Evolutionary conservation across 2,888 invertebrate species (phyloP), one percentile per base, ranked within the genome.

Genomic region (Melanchra persicariae): DNA sequence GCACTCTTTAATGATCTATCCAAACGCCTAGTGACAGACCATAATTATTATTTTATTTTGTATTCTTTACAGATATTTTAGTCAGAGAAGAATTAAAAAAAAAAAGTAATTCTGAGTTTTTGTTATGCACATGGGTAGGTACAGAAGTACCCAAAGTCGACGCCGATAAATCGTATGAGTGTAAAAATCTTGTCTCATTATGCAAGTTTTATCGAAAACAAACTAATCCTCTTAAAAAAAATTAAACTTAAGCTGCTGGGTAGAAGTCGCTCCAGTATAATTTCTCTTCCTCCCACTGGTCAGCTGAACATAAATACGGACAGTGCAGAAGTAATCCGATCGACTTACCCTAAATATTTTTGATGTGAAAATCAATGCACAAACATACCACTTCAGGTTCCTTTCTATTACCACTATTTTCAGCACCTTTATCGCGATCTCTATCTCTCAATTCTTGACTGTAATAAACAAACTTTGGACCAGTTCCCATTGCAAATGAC

Each of bases 311-410:
- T 6, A n/a, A n/a, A 51, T 34, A 22, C n/a, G 54, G 10, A n/a
- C n/a, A 54, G n/a, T 54, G 19, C 19, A 54, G 4, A n/a, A 55
- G 34, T 55, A 34, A 34, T 34, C 10, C n/a, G 12, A 12, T 34
- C 7, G 12, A 55, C 34, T 55, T n/a, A 7, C 34, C 34, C 17
- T n/a, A 55, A 6, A 6, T 19, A 2, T 6, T 55, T 2, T 34
- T 55, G 34, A 3, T 26, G 26, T 22, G 1, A 22, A 57, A 24
- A 58, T 24, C 19, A 40, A 22, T 26, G n/a, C 7, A 26, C 19
- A 54, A 34, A 47, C 81, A 22, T 77, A 79, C 79, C 68, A 37
- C n/a, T 63, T 62, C 67, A 1, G 51, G 47, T 52, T 64, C 54
- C 2, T 17, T 67, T 37, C 37, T 60, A 47, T 19, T 26, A 51